Conservation (phyloP, 2,888 invertebrate genomes). For the Drosophila atripex region DNA sequence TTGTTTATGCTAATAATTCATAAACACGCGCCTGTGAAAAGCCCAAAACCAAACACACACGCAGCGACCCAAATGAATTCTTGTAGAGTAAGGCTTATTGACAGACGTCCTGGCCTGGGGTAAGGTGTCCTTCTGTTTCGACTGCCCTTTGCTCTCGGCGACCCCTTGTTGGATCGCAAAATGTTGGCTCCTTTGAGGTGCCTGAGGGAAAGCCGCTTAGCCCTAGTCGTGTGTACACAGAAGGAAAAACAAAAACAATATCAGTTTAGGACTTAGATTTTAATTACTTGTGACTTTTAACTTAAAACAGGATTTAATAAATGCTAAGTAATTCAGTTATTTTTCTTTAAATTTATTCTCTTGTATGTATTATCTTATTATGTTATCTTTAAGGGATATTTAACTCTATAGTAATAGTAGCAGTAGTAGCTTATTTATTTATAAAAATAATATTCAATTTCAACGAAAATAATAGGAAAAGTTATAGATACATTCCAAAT, state of each 20-base stretch:
- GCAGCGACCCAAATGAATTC: conserved; percentile 24
- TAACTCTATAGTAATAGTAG: no score
- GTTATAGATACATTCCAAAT: no score
- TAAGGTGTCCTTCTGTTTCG: conserved; percentile 1
- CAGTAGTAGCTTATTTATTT: no score
- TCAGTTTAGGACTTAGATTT: background rate
- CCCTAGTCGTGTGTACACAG: conserved; percentile 11
- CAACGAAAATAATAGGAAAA: no score
- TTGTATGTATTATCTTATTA: no score
- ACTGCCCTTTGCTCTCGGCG: conserved; percentile 3
- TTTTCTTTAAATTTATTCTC: background rate
- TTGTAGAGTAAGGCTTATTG: conserved; percentile 44
- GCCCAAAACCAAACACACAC: conserved; percentile 26
- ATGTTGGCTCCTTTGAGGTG: background rate
- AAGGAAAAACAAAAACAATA: background rate
- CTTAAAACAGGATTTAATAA: background rate
- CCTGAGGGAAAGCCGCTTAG: conserved; percentile 28
- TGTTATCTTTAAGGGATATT: no score
- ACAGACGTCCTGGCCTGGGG: conserved; percentile 27
- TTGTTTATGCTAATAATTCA: conserved; percentile 47
- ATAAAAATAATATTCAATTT: no score
- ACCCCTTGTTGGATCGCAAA: background rate
- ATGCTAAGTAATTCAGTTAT: background rate
- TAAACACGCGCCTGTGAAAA: conserved; percentile 46
- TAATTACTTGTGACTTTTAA: background rate